Percentiles rank a stretch among this genome's conserved stretches.
These are phyloP conservation scores for Drosophila ustulata DNA, from an alignment of 2,888 invertebrate species.

Conservation along the genomic window DNA sequence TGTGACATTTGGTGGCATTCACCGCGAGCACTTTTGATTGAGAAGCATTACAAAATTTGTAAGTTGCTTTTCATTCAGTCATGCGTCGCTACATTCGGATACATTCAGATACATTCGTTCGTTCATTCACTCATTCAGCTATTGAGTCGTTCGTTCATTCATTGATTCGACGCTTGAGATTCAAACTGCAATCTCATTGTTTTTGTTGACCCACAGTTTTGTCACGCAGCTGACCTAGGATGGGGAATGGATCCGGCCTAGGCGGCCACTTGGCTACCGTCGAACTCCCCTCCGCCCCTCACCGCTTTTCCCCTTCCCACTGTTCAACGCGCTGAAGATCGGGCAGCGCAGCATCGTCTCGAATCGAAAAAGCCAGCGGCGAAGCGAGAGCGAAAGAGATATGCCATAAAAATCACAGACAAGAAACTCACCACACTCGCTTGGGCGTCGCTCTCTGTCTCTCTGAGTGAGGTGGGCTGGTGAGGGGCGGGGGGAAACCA, in stretches of 20 bases:
- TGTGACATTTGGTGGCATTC: slow-evolving; percentile 18
- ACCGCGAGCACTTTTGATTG: slow-evolving; percentile 22
- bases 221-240: slow-evolving; percentile 60
- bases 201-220: slow-evolving; percentile 65
- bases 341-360: slow-evolving; percentile 22
- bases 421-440: slow-evolving; percentile 56
- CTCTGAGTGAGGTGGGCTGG: background rate
- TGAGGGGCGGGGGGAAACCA: slow-evolving; percentile 38
- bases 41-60: slow-evolving; percentile 49
- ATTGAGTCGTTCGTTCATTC: slow-evolving; percentile 31
- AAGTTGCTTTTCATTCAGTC: slow-evolving; percentile 26
- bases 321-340: slow-evolving; percentile 3
- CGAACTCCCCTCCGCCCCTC: background rate
- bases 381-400: slow-evolving; percentile 15
- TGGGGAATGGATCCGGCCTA: slow-evolving; percentile 21
- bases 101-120: slow-evolving; percentile 7
- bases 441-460: background rate
- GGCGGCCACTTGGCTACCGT: slow-evolving; percentile 40
- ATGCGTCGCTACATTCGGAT: slow-evolving; percentile 2
- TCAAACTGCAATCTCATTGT: slow-evolving; percentile 67
- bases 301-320: too few species aligned
- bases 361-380: slow-evolving; percentile 45
- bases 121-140: slow-evolving; percentile 17
- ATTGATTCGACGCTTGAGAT: slow-evolving; percentile 37
- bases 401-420: slow-evolving; percentile 61